Evolutionary conservation across 2,888 invertebrate genomes (phyloP), one percentile per base, ranked within the genome.

Genomic region (Zaprionus obscuricornis): DNA sequence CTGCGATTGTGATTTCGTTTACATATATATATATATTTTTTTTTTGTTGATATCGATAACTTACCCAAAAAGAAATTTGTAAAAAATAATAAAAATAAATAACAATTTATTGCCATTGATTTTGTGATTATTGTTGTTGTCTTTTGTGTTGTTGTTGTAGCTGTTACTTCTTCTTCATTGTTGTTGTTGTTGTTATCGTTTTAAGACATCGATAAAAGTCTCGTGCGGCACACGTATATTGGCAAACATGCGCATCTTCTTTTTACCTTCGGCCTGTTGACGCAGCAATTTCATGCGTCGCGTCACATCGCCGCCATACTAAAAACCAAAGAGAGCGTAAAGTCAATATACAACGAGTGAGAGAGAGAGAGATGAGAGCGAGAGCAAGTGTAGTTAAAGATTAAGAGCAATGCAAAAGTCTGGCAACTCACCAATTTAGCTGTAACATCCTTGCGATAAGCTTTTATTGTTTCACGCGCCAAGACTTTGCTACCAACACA

Each of bases 261-360:
- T 97, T 90, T 99, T 99, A 4, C 98, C 98, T 82, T 97, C 97
- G 0, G 96, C 93, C 91, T 99, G 99, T 85, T 95, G 93, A 63
- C 94, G 94, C 13, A 99, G 90, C 22, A 99, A 91, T 89, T 99
- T 99, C 92, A 94, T 96, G 88, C 94, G 93, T 77, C 99, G 92
- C 0, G 96, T 96, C 1, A 96, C 92, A 90, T 98, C 98, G 10
- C 98, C 98, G 0, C 98, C 98, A 88, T 98, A 96, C 96, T 96
- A 49, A 88, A 27, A 52, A 52, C 45, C 16, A 63, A 40, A 11
- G 7, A 16, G 16, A 51, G 10, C 14, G 16, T 29, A 39, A 40
- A 31, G n/a, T 10, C 3, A 42, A n/a, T n/a, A n/a, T n/a, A n/a
- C n/a, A n/a, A n/a, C n/a, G n/a, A n/a, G n/a, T n/a, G n/a, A n/a